These are phyloP conservation scores for Apodemus speciosus DNA, from an alignment of 2,113 vertebrate genomes.

Conservation along the genomic window DNA sequence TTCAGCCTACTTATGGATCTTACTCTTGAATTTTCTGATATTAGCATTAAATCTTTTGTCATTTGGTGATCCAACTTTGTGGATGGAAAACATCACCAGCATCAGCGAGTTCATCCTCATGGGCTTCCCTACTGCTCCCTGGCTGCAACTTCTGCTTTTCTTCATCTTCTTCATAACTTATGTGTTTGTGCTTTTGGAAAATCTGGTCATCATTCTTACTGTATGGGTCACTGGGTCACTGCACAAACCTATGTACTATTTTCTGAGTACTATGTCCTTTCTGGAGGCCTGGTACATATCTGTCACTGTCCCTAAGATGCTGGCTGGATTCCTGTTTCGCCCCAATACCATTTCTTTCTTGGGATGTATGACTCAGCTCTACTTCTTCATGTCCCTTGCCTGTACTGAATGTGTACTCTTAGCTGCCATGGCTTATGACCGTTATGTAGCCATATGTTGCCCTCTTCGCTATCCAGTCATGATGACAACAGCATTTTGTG, in stretches of 20 bases:
- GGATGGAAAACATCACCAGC: slow-evolving; percentile 62
- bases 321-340: slow-evolving; percentile 69
- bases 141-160: slow-evolving; percentile 71
- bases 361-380: slow-evolving; percentile 80
- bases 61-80: slow-evolving; percentile 38
- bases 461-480: slow-evolving; percentile 73
- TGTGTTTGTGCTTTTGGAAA: slow-evolving; percentile 75
- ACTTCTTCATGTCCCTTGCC: slow-evolving; percentile 80
- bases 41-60: not conserved
- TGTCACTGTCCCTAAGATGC: slow-evolving; percentile 77
- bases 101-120: slow-evolving; percentile 79
- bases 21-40: not conserved
- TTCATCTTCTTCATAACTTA: slow-evolving; percentile 74
- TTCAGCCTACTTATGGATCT: not conserved
- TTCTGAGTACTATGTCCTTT: slow-evolving; percentile 81
- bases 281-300: slow-evolving; percentile 80
- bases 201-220: slow-evolving; percentile 73
- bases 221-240: slow-evolving; percentile 68
- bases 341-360: slow-evolving; percentile 80
- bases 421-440: slow-evolving; percentile 80
- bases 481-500: slow-evolving; percentile 72
- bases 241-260: slow-evolving; percentile 82
- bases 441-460: slow-evolving; percentile 74
- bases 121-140: slow-evolving; percentile 70
- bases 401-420: slow-evolving; percentile 81